Base-by-base conservation (phyloP, 2,888 invertebrate species). In the Odiellus spinosus region DNA sequence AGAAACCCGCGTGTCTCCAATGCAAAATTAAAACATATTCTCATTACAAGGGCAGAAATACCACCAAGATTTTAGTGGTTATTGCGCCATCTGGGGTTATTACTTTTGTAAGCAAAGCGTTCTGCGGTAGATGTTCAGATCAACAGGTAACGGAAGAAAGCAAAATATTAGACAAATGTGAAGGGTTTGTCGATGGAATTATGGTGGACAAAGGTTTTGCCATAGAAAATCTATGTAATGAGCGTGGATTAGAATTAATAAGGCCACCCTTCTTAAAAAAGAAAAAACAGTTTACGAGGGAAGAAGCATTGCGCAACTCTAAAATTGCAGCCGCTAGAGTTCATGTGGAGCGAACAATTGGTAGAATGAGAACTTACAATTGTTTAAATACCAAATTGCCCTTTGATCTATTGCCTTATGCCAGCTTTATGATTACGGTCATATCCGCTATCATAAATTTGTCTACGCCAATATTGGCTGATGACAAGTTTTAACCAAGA, bases 131-230 rank as follows among this genome's bases (percentile, higher is more conserved):
- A 17, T 26, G 33, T 14, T 42, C 46, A 12, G 46, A 42, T 20
- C 3, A 33, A 19, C 11, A n/a, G 5, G 42, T 44, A 6, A 32
- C 34, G 3, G 26, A 18, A 2, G 19, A 44, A 20, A 26, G 26
- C 18, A 26, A 15, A 2, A 4, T 40, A 6, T 15, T 44, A 14
- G 42, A 46, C 2, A 42, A 14, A 20, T 18, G 42, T 4, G 18
- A 11, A 20, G 34, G 42, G 3, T 17, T 32, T 20, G 17, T 20
- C 12, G 46, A 46, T 26, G 26, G 3, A 2, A 21, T 46, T 10
- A 42, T 46, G 35, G 41, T 46, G 11, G 46, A 46, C 18, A 46
- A 42, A 40, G 46, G 42, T 6, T 46, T 46, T 42, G 20, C 26
- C 8, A 46, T 42, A 33, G 41, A 46, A 3, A 42, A 42, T 12